phyloP scores from a whole-genome alignment of 2,113 vertebrate species.

The Sprattus sprattus region DNA sequence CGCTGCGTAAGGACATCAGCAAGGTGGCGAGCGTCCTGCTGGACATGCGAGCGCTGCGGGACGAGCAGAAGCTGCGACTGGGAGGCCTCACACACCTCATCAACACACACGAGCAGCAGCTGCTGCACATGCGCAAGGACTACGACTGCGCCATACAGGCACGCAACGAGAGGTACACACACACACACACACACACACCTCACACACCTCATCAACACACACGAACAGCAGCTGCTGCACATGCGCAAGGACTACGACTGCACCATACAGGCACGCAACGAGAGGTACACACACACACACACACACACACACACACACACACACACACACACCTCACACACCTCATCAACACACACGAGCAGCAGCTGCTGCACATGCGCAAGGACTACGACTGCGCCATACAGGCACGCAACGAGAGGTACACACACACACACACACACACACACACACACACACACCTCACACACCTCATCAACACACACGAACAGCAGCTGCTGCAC shows the following conservation, averaged over 20 bases:
- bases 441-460: conserved; percentile 52
- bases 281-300: background rate
- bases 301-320: conserved; percentile 9
- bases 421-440: conserved; percentile 24
- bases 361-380: conserved; percentile 69
- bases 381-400: conserved; percentile 70
- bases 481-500: too few species aligned
- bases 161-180: conserved; percentile 76
- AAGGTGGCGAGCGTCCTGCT: conserved; percentile 64
- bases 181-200: conserved; percentile 20
- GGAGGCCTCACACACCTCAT: conserved; percentile 71
- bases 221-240: background rate
- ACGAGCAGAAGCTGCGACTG: conserved; percentile 69
- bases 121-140: conserved; percentile 70
- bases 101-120: conserved; percentile 69
- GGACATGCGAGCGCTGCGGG: conserved; percentile 73
- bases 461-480: conserved; percentile 56
- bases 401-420: conserved; percentile 80
- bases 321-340: conserved; percentile 62
- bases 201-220: background rate
- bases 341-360: conserved; percentile 67
- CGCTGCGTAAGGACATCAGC: conserved; percentile 70
- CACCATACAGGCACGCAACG: background rate
- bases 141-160: conserved; percentile 70
- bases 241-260: background rate